Conservation (phyloP, 2,888 invertebrate species). For the Tricholauxania praeusta region DNA sequence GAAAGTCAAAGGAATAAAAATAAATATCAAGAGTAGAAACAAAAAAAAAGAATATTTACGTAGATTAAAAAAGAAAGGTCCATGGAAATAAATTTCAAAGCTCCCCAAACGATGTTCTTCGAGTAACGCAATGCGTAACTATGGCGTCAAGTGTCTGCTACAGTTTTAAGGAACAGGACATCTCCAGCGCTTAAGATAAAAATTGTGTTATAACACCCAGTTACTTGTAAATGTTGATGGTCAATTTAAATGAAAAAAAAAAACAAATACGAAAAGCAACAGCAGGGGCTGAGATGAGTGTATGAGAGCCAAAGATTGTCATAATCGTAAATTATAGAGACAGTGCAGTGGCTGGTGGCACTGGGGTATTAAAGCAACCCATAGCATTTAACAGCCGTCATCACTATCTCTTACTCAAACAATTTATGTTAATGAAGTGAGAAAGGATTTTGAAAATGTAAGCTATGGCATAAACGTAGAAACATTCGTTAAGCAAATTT, state of each 20-base stretch:
- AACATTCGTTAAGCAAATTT: no score
- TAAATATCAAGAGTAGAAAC: not conserved
- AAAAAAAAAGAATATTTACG: not conserved
- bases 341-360: not conserved
- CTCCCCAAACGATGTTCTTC: not conserved
- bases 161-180: slow-evolving; percentile 4
- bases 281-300: not conserved
- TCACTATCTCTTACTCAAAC: not conserved
- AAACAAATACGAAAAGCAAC: not conserved
- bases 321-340: not conserved
- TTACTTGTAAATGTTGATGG: not conserved
- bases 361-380: not conserved
- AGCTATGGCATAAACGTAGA: no score
- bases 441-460: not conserved
- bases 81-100: not conserved
- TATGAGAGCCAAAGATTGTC: not conserved
- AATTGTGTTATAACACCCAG: not conserved
- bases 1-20: not conserved
- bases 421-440: not conserved
- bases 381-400: not conserved
- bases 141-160: slow-evolving; percentile 20
- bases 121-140: not conserved
- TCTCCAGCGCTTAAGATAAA: not conserved
- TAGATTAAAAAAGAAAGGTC: not conserved
- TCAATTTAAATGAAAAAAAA: not conserved